Base-by-base conservation (phyloP, 2,797 vertebrate species). In the Linurgus olivaceus region DNA sequence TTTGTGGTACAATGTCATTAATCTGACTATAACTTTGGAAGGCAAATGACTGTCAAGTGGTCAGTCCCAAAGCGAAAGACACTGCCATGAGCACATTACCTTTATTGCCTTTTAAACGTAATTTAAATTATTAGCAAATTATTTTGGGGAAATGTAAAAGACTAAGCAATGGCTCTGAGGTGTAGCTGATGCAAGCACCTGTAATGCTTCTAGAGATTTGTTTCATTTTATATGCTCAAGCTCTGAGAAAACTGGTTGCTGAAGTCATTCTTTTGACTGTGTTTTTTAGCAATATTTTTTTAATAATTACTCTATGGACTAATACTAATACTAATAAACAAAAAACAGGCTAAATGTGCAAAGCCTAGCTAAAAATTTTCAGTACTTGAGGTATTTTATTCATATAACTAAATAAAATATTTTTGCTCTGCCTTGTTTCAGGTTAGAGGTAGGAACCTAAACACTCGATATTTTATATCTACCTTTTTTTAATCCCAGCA, bases 141-240 rank as follows among this genome's bases (percentile, higher is more conserved):
- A 33, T 40, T 70, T 62, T 29, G 9, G 31, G 25, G 4, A 11
- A 33, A 35, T 78, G 58, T 67, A 44, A 74, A 89, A 61, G 10
- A 19, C 9, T 45, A 25, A 68, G 54, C 40, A 74, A 45, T 21
- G 29, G 54, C 14, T 7, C 37, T 37, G 15, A 89, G 13, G 17
- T 59, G 19, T 14, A 65, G 26, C 17, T 71, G 21, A 67, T 31
- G 8, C 16, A 61, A 78, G 15, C 4, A 71, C 6, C 11, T 54
- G 10, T 5, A 57, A 13, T 47, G 48, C 4, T 55, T n/a, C 44
- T 54, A 45, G 18, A 71, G 4, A 58, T 13, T 48, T 3, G 5
- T 11, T 6, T 23, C 4, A 31, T 44, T 88, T 88, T 47, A 13
- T 28, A 19, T 1, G 0, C 26, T 35, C 0, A 0, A 75, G 31